phyloP scores from a whole-genome alignment of 2,113 vertebrate species.

The Pteropus alecto region DNA sequence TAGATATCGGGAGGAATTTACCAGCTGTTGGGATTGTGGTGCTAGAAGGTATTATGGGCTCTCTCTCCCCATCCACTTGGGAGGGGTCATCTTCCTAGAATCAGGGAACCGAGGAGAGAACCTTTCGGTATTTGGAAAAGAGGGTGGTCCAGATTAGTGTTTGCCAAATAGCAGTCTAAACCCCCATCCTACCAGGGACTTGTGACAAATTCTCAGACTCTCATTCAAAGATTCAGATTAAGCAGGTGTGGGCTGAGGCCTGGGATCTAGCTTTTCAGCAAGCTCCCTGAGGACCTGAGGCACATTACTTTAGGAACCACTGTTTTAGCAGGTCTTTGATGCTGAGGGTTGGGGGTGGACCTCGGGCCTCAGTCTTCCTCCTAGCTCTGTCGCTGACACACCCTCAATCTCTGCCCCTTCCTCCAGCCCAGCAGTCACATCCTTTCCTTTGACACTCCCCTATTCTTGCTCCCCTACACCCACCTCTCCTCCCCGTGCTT shows the following conservation, averaged over 20 bases:
- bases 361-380: background rate
- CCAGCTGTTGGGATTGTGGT: background rate
- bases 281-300: background rate
- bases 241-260: background rate
- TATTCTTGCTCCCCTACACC: background rate
- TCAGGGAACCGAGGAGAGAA: background rate
- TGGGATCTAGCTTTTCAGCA: background rate
- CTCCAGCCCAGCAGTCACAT: background rate
- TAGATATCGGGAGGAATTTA: background rate
- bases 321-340: background rate
- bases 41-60: background rate
- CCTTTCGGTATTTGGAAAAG: background rate
- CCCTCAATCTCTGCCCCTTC: background rate
- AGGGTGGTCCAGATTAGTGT: background rate
- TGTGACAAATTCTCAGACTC: background rate
- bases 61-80: background rate
- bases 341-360: background rate
- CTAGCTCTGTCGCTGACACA: background rate
- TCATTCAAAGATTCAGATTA: background rate
- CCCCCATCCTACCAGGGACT: background rate
- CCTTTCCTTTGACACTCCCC: background rate
- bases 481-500: too few species aligned
- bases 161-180: background rate
- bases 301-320: background rate
- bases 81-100: background rate